Evolutionary conservation across 2,113 vertebrate genomes (phyloP), one percentile per base, ranked within the genome.

Genomic region (Cochlearius cochlearius): DNA sequence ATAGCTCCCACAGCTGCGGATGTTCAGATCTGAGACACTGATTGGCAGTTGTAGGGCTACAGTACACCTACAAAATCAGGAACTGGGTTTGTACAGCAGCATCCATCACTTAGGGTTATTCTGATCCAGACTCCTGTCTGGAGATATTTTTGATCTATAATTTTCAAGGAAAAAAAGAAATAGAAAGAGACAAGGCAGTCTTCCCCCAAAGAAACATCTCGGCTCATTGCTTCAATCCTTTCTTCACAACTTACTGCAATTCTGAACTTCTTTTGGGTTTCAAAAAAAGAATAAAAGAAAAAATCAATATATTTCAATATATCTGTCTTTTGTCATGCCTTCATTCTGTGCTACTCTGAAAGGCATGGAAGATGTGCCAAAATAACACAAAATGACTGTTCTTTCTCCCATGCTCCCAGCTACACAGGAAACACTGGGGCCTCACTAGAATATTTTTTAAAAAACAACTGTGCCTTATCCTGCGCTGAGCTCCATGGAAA

Each of bases 401-500:
- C 86, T 90, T 94, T 67, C 63, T 95, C 74, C 78, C 38, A 34
- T 94, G 38, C 38, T 92, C 75, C 71, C 90, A 94, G 85, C 26
- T 87, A 88, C 75, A 69, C 55, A 88, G 55, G 85, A 93, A 90
- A 80, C 67, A 67, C 26, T 16, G 22, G 45, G 63, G 67, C 50
- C 63, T 83, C 41, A 55, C 2, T 14, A 86, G 78, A 90, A 77
- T 67, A 82, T 64, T 63, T 72, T 55, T 49, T 9, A 75, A 68
- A 75, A 63, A 77, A 63, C 56, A 86, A 64, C 27, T 34, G 30
- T 83, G 58, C 34, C 53, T 86, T 62, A 80, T 83, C 59, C 75
- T 68, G 43, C 63, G 20, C 74, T 39, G 68, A 84, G 64, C 90
- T 92, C 90, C 88, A 91, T 95, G 92, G 90, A 96, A 94, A 97